These are phyloP conservation scores for Philaenus spumarius DNA, from an alignment of 1,140 invertebrate species.

Conservation along the genomic window DNA sequence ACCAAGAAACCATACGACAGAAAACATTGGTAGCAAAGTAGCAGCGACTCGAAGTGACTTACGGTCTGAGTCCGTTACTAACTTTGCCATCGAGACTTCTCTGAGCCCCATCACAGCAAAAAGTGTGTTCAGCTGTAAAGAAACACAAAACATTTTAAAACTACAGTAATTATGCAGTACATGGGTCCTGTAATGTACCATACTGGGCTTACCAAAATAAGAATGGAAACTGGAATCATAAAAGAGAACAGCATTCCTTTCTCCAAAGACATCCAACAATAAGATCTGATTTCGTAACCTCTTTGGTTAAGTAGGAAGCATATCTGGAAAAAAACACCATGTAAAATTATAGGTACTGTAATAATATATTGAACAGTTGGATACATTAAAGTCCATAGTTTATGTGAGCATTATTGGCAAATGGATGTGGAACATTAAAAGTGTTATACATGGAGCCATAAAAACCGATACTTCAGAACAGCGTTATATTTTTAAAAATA, in stretches of 20 bases:
- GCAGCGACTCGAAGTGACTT: slow-evolving; percentile 48
- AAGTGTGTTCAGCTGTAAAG: slow-evolving; percentile 41
- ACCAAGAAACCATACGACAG: slow-evolving; percentile 60
- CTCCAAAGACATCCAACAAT: slow-evolving; percentile 66
- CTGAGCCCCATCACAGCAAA: slow-evolving; percentile 38
- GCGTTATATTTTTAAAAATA: too few species aligned
- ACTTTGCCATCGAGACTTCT: slow-evolving; percentile 28
- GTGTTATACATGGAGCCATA: too few species aligned
- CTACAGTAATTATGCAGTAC: too few species aligned
- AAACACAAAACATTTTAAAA: too few species aligned
- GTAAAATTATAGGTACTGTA: too few species aligned
- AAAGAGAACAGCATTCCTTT: slow-evolving; percentile 64
- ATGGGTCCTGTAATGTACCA: too few species aligned
- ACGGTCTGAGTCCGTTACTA: slow-evolving; percentile 40
- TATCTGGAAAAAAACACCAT: slow-evolving; percentile 50
- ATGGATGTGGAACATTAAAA: too few species aligned
- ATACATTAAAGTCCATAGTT: too few species aligned
- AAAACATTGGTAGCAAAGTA: slow-evolving; percentile 51
- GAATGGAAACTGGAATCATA: slow-evolving; percentile 55
- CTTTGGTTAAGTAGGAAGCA: slow-evolving; percentile 53
- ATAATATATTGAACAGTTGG: too few species aligned
- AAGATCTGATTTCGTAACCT: slow-evolving; percentile 60
- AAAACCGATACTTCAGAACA: too few species aligned
- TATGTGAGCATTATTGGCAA: too few species aligned
- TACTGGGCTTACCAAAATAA: slow-evolving; percentile 54